Base-by-base conservation (phyloP, 2,888 invertebrate genomes). In the Mythimna loreyi region DNA sequence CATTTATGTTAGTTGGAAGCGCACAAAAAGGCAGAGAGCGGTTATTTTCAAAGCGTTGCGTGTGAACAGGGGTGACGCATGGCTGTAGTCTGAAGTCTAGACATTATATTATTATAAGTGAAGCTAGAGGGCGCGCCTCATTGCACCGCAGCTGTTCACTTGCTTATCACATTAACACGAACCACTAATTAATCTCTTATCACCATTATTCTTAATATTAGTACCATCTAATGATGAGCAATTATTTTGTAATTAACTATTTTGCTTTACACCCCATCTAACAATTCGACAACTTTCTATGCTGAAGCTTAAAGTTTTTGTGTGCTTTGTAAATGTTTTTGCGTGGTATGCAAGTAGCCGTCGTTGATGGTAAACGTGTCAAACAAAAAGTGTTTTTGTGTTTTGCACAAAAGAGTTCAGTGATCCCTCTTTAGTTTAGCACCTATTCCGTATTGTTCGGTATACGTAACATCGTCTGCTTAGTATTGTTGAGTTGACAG, bases 401-500 rank as follows among this genome's bases (percentile, higher is more conserved):
- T 78, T 73, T 81, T 82, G 84, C 36, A 71, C 73, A 84, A 86
- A 87, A 85, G 83, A 87, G 92, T 92, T 91, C 90, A 90, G 76
- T 88, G 91, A 89, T 88, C 87, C 78, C 81, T 83, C 81, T 89
- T 86, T 85, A 86, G 87, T 89, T 89, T 85, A 91, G 89, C 91
- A 92, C 91, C 90, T 92, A 93, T 92, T 92, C 88, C 90, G 88
- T 90, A 91, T 92, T 85, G 88, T 83, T 80, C 82, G 84, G 89
- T 91, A 87, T 89, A 93, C 90, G 92, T 93, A 92, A 93, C 91
- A 90, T 93, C 92, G 94, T 92, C 93, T 94, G 93, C 93, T 94
- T 91, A 94, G 94, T 94, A 94, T 94, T 94, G 95, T 95, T 93
- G 92, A 92, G 94, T 94, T 95, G 95, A 95, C 94, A 94, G 95